Evolutionary conservation across 2,113 vertebrate species (phyloP).

Genomic region (Aplodontia rufa): DNA sequence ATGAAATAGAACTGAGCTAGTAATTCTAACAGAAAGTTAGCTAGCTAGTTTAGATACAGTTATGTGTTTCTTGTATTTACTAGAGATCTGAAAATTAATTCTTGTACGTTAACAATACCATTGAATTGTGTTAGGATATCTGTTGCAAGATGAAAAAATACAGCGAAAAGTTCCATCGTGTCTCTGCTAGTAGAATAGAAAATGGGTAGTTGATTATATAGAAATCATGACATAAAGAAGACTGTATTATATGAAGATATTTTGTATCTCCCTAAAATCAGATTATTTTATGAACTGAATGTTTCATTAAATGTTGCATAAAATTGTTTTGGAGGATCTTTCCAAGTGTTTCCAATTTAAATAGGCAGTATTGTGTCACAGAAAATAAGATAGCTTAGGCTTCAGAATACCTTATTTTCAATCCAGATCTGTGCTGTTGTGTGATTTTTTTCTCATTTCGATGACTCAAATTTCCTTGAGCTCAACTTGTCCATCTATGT

Average conservation of each 20-base stretch:
- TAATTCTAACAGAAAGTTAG: not conserved
- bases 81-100: not conserved
- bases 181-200: not conserved
- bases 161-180: not conserved
- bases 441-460: not conserved
- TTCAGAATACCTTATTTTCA: not conserved
- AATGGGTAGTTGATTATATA: not conserved
- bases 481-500: not conserved
- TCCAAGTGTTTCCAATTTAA: not conserved
- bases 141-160: not conserved
- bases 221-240: not conserved
- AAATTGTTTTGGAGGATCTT: not conserved
- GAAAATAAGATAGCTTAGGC: not conserved
- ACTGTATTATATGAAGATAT: not conserved
- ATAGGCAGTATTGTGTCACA: not conserved
- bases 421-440: not conserved
- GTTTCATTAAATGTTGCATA: not conserved
- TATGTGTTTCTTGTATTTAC: not conserved
- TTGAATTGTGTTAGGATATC: not conserved
- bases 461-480: not conserved
- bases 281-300: not conserved
- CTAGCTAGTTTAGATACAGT: not conserved
- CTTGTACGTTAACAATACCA: not conserved
- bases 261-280: not conserved
- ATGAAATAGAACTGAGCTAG: not conserved